Evolutionary conservation across 2,888 invertebrate species (phyloP).

Genomic region (Epiperipatus broadwayi): DNA sequence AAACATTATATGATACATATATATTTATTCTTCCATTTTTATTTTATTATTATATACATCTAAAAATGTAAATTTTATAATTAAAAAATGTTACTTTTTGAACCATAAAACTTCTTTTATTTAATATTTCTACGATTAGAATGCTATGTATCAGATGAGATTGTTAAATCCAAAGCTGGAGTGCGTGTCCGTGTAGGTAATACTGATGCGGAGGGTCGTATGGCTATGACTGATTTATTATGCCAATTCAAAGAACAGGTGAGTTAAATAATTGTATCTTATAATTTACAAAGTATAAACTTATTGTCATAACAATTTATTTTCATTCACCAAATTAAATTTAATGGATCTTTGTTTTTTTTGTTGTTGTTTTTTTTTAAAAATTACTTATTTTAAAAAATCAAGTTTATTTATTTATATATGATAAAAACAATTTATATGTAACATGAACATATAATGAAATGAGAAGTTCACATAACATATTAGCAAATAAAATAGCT

Average conservation of each 20-base stretch:
- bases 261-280: too few species aligned
- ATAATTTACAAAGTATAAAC: too few species aligned
- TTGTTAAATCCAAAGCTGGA: slow-evolving; percentile 61
- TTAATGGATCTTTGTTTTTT: background rate
- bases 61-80: slow-evolving; percentile 16
- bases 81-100: too few species aligned
- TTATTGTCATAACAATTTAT: slow-evolving; percentile 18
- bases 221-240: slow-evolving; percentile 76
- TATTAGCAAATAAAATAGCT: too few species aligned
- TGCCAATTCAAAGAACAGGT: slow-evolving; percentile 41
- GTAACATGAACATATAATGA: too few species aligned
- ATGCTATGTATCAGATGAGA: slow-evolving; percentile 72
- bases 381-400: slow-evolving; percentile 11
- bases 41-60: too few species aligned
- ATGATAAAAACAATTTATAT: too few species aligned
- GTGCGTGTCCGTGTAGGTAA: slow-evolving; percentile 68
- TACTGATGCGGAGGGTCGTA: slow-evolving; percentile 85
- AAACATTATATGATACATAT: too few species aligned
- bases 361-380: slow-evolving; percentile 1
- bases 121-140: slow-evolving; percentile 32
- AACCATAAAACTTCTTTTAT: background rate
- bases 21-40: too few species aligned
- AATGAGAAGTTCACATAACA: too few species aligned
- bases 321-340: background rate
- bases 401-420: slow-evolving; percentile 8